A percentile compares a stretch with the other conserved stretches of the same genome.
Evolutionary conservation across 1,140 invertebrate species (phyloP).

Genomic region (Meloidogyne hapla): DNA sequence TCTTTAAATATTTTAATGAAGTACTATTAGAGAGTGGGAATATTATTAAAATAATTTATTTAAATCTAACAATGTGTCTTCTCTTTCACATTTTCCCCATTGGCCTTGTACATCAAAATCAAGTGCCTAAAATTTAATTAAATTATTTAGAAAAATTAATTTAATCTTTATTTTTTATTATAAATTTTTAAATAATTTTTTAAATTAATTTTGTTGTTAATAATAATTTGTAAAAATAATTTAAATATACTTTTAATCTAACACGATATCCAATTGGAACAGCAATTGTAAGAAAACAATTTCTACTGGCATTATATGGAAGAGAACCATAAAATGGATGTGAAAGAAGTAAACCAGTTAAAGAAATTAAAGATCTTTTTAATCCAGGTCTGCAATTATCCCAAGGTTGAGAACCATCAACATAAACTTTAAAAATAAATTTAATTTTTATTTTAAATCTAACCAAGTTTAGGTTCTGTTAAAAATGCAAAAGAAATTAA

Average conservation of each 20-base stretch:
- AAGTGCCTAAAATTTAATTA: slow-evolving; percentile 26
- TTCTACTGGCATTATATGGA: slow-evolving; percentile 31
- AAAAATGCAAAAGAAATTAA: background rate
- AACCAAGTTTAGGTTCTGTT: slow-evolving; percentile 24
- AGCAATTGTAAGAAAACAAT: slow-evolving; percentile 36
- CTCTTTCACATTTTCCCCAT: slow-evolving; percentile 28
- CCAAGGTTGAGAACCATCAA: slow-evolving; percentile 30
- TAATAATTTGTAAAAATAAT: too few relatives aligned
- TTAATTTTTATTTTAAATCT: background rate
- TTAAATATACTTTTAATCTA: slow-evolving; percentile 31
- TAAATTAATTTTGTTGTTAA: too few relatives aligned
- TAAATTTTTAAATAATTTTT: too few relatives aligned
- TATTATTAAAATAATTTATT: slow-evolving; percentile 12
- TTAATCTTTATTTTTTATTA: too few relatives aligned
- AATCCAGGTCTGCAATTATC: slow-evolving; percentile 35
- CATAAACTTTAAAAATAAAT: slow-evolving; percentile 31
- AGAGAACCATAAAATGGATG: slow-evolving; percentile 29
- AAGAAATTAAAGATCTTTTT: slow-evolving; percentile 31
- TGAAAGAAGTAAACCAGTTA: slow-evolving; percentile 32
- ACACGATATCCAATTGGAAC: slow-evolving; percentile 34
- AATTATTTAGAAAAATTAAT: background rate
- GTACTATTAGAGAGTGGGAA: background rate
- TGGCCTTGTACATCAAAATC: slow-evolving; percentile 36
- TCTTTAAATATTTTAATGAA: slow-evolving; percentile 1
- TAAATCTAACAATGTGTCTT: slow-evolving; percentile 31